Evolutionary conservation across 2,888 invertebrate genomes (phyloP).

Genomic region (Oscheius onirici): DNA sequence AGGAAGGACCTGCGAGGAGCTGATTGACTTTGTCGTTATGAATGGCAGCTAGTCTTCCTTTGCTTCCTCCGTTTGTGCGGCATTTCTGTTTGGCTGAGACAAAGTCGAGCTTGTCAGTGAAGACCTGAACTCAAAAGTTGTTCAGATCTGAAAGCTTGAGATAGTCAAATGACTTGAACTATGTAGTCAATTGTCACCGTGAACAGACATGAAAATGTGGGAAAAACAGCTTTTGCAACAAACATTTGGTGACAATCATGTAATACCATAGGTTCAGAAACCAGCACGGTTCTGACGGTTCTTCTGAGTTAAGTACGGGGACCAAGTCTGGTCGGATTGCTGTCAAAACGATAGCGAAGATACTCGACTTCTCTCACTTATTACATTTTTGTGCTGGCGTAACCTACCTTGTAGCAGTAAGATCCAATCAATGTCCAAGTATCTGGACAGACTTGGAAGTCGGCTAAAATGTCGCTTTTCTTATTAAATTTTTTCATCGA

Average conservation of each 20-base stretch:
- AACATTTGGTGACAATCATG: no score
- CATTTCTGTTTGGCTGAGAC: not conserved
- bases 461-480: constrained; percentile 4
- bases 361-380: no score
- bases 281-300: no score
- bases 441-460: constrained; percentile 17
- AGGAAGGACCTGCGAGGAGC: constrained; percentile 7
- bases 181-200: no score
- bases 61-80: not conserved
- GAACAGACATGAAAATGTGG: no score
- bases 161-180: no score
- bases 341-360: not conserved
- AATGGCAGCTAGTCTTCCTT: constrained; percentile 27
- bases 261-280: no score
- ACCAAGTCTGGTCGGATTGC: not conserved
- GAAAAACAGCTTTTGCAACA: no score
- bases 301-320: no score
- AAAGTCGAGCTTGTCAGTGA: not conserved
- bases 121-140: constrained; percentile 1
- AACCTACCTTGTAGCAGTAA: constrained; percentile 24
- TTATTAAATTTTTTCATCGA: not conserved
- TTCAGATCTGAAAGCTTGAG: no score
- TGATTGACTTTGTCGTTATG: constrained; percentile 29
- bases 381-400: no score
- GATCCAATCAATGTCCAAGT: constrained; percentile 21